Evolutionary conservation across 2,113 vertebrate species (phyloP), one percentile per base, ranked within the genome.

Genomic region (Pseudolaguvia tuberculata): DNA sequence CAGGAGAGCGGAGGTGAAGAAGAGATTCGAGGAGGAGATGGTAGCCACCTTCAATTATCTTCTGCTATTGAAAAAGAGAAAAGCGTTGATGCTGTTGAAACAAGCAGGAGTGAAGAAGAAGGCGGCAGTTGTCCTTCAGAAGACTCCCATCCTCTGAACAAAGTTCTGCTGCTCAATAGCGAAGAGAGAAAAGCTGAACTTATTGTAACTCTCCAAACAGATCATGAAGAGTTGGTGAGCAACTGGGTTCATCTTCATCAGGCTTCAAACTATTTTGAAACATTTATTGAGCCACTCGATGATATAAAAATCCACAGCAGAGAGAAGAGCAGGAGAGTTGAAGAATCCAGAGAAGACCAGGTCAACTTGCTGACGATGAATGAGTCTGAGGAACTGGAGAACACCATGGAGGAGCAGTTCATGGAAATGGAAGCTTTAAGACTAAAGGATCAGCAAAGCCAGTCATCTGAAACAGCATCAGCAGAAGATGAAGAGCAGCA

Each of bases 181-280:
- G 72, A 80, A 52, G 55, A 63, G 1, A 45, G 75, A n/a, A 51
- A 77, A 13, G 63, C 62, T 25, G 79, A 82, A 35, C 50, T 72
- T 21, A 21, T 76, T 1, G 5, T 39, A 5, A 25, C 58, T 42
- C 75, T 70, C 53, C 82, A 83, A 27, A 35, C 85, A 25, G 79
- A 84, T 79, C 87, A 70, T 23, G 66, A 78, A 0, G 87, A 90
- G 75, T 71, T 91, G 0, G 90, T 91, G 50, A 84, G 80, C 7
- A 90, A 87, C 83, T 91, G 90, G 89, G 80, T 91, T 1, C 86
- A 76, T 45, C 25, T 78, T 62, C 90, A 91, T 80, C 89, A 89
- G 55, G 62, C 78, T 0, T 85, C 88, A 18, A 88, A 80, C 77
- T 89, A 68, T 51, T 91, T 91, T 23, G 82, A 91, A 82, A 91